Base-by-base conservation (phyloP, 2,888 invertebrate genomes). In the Ormyrus rosae region DNA sequence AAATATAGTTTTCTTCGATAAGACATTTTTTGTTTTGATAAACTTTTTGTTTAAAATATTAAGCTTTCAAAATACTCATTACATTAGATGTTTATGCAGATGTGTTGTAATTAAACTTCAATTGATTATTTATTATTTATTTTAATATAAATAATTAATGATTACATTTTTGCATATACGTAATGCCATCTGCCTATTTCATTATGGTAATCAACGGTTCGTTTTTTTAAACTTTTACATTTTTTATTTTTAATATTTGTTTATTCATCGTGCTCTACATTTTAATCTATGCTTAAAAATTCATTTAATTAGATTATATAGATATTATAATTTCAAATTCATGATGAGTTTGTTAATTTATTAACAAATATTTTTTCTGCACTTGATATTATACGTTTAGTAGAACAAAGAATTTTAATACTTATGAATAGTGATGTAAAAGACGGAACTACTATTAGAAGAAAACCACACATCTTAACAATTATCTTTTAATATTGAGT, bases 221-320 rank as follows among this genome's bases (percentile, higher is more conserved):
- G 51, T 8, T 51, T 69, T 69, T 69, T 69, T 34, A 55, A 55
- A 8, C 10, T 46, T 56, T 53, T 7, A 46, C 65, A 19, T 10
- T 55, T 69, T 19, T 34, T 2, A 34, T 34, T 34, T 34, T 34
- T 34, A 34, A 34, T 68, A 53, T 69, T 71, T 71, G 11, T 71
- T 71, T 60, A 71, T 71, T 71, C 60, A 71, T 71, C 34, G 60
- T 48, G 58, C 46, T 60, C 56, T 50, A 60, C n/a, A 71, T 71
- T 60, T 71, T 58, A 60, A 60, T 60, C 50, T 50, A 45, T 56
- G 5, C 8, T 56, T 69, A 6, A 55, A 55, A 68, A 69, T 69
- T 19, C 19, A 65, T 48, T 65, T 65, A 65, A 65, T 65, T 50
- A 65, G 50, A 50, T 65, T 65, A 51, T 34, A 34, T 34, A 34